Conservation (phyloP, 2,113 vertebrate species). For the Siniperca knerii region DNA sequence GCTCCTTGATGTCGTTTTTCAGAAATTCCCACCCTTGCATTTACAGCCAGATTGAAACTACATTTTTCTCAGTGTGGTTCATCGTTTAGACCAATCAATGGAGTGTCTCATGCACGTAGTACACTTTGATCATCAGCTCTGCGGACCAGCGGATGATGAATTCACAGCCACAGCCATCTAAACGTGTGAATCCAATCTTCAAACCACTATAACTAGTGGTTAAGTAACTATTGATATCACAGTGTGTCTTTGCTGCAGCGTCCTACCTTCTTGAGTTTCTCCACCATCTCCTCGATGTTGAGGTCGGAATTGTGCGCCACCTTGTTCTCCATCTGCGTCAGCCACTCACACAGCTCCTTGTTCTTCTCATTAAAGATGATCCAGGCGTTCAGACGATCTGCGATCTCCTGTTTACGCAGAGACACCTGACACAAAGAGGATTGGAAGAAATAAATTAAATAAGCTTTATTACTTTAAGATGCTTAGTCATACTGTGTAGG, state of each 20-base stretch:
- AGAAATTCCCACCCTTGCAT: neutral
- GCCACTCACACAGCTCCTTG: slow-evolving; percentile 92
- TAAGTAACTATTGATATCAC: neutral
- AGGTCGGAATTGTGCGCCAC: slow-evolving; percentile 90
- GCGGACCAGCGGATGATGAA: neutral
- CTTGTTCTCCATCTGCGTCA: slow-evolving; percentile 94
- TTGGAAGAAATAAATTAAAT: neutral
- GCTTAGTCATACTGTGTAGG: neutral
- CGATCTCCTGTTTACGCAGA: slow-evolving; percentile 90
- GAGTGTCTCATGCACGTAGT: neutral
- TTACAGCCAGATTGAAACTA: neutral
- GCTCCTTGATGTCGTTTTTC: neutral
- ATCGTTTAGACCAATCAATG: neutral
- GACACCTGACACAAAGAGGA: slow-evolving; percentile 85
- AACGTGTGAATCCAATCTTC: neutral
- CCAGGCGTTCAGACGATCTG: slow-evolving; percentile 92
- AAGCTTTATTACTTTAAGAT: neutral
- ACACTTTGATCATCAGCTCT: neutral
- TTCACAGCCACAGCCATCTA: neutral
- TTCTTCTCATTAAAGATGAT: slow-evolving; percentile 92
- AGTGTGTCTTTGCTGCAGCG: neutral
- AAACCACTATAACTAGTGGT: neutral
- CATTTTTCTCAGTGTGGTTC: neutral
- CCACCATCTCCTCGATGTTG: slow-evolving; percentile 96
- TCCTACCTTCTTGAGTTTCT: slow-evolving; percentile 94